Base-by-base conservation (phyloP, 2,888 invertebrate genomes). In the Cetonia aurata region DNA sequence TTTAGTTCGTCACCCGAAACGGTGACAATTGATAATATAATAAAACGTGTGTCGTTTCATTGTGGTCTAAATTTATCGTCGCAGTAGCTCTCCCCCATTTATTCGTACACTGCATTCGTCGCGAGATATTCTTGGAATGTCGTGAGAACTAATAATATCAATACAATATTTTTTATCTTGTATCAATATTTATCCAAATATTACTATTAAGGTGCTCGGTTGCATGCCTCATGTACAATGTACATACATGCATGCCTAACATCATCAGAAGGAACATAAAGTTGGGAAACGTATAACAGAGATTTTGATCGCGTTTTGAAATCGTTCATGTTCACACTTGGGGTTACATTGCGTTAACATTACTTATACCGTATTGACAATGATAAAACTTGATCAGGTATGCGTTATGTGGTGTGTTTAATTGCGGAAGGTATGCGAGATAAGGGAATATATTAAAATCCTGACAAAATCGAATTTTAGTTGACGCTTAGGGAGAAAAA, bases 91-190 rank as follows among this genome's bases (percentile, higher is more conserved):
- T 56, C 48, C 46, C 48, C 48, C 48, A 50, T 62, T 33, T 48
- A 31, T 48, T 50, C 33, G 17, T 48, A 31, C 10, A 50, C 15
- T 12, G 15, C 33, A 25, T 46, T 41, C 19, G 46, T 31, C 15
- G 33, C 37, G 31, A 48, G 56, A 56, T 62, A 69, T 62, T 52
- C 62, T 62, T 55, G 62, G 69, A 62, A 69, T 69, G 69, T 52
- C 69, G 69, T 69, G 69, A 69, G 69, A 69, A 69, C 62, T 60
- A 67, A 67, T 56, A 67, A 67, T 44, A 67, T 13, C 44, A 67
- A 67, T 56, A 67, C 33, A 55, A 67, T 67, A 62, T 62, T 62
- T 55, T 62, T 62, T 62, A 62, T 62, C 62, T 62, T 25, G 50
- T 62, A 62, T 44, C 33, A 62, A 62, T 62, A 62, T 62, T 62